Base-by-base conservation (phyloP, 2,113 vertebrate genomes). In the Neodontobutis hainanensis region DNA sequence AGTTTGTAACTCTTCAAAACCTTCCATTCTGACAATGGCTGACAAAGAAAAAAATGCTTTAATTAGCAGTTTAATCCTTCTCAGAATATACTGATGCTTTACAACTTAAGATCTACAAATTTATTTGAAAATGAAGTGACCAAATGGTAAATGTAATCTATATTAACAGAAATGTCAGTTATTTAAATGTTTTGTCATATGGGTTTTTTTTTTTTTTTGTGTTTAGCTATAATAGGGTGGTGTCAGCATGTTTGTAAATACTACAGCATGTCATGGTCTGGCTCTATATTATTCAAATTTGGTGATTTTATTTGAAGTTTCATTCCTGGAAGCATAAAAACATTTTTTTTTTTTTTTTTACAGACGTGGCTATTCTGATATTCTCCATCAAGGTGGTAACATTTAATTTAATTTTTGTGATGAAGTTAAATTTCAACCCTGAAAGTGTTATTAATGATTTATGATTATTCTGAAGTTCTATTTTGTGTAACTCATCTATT, bases 401-500 rank as follows among this genome's bases (percentile, higher is more conserved):
- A 12, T 61, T 80, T 61, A 61, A 19, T 66, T 74, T 60, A 70
- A 56, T 34, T 5, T 67, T 78, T 73, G 83, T 86, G 58, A 78
- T 49, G 19, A 14, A 67, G 72, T 52, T 38, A 38, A 38, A 19
- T 44, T 68, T 56, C 12, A 44, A 19, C 45, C 8, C 0, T 64
- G 48, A 77, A 84, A 69, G 4, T 59, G 55, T 70, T 81, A 27
- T 85, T 70, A 73, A 70, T 78, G 71, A 71, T 77, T 84, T 81
- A 65, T 77, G 70, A 73, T 73, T 85, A 63, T 80, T 75, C 27
- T 76, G 49, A 69, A 35, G 48, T 83, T 42, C 77, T 66, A 45
- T 82, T 64, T 83, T 77, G n/a, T 87, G 79, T 80, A 78, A 85
- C 79, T 80, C 85, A 68, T 77, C 49, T 91, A 84, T 90, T 90